Conservation (phyloP, 1,140 invertebrate species). For the Lineus longissimus region DNA sequence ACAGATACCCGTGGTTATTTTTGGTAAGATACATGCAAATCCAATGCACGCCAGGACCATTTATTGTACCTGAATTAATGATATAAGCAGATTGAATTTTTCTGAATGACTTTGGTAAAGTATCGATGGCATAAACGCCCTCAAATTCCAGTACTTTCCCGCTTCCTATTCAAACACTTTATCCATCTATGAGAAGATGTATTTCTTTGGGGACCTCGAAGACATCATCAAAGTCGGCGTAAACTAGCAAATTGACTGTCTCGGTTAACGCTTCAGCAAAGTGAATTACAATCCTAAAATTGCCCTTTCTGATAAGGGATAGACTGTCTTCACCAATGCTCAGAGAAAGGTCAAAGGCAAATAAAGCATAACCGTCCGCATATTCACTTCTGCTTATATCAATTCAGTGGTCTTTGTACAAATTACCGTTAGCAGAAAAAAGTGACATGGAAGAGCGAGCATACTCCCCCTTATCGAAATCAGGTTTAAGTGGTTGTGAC, state of each 20-base stretch:
- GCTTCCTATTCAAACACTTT: neutral
- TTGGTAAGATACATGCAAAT: neutral
- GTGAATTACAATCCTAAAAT: neutral
- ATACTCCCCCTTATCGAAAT: neutral
- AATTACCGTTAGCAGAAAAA: neutral
- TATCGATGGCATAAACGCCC: neutral
- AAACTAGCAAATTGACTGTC: neutral
- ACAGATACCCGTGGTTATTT: neutral
- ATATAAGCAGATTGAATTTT: neutral
- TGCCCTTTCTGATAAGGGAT: neutral
- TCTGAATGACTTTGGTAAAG: neutral
- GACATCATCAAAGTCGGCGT: constrained; percentile 3
- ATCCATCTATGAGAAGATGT: neutral
- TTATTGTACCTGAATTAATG: neutral
- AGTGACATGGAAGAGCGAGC: neutral
- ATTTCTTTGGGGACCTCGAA: neutral
- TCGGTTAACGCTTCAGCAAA: neutral
- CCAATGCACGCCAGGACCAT: neutral
- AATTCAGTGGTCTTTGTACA: neutral
- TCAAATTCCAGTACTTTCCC: neutral
- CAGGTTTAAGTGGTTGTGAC: neutral
- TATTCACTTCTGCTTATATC: neutral
- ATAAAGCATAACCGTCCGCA: neutral
- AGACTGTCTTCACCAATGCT: neutral
- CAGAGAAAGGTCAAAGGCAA: neutral